Percentiles rank a stretch among this genome's conserved stretches.
These are phyloP conservation scores for Coenonympha arcania DNA, from an alignment of 2,888 invertebrate species.

Conservation along the genomic window DNA sequence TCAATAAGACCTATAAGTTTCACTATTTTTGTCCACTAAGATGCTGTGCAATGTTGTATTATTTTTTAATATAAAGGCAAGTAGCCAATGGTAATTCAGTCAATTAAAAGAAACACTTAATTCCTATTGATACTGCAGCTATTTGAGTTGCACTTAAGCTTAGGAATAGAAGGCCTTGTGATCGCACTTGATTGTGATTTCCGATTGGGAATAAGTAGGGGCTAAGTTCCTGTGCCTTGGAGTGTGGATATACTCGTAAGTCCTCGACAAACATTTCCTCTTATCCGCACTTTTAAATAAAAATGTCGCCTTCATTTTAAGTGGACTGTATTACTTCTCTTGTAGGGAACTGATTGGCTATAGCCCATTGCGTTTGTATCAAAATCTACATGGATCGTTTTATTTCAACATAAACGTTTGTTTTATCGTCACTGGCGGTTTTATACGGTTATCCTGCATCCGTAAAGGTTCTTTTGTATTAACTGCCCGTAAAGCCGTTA, in stretches of 20 bases:
- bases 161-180: neutral
- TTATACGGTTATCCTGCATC: conserved; percentile 51
- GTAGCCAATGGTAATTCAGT: neutral
- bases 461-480: conserved; percentile 52
- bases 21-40: too few relatives aligned
- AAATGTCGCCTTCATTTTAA: conserved; percentile 1
- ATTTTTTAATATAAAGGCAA: too few relatives aligned
- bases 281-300: conserved; percentile 2
- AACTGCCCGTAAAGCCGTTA: conserved; percentile 49
- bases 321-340: conserved; percentile 2
- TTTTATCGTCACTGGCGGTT: conserved; percentile 57
- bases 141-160: conserved; percentile 2
- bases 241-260: neutral
- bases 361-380: conserved; percentile 62
- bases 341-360: conserved; percentile 57
- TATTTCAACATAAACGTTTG: conserved; percentile 58
- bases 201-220: conserved; percentile 1
- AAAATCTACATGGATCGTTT: conserved; percentile 62
- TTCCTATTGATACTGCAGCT: neutral
- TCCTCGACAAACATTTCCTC: conserved; percentile 5
- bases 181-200: conserved; percentile 5
- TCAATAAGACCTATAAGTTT: too few relatives aligned
- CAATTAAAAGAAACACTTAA: neutral
- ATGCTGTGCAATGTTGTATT: too few relatives aligned
- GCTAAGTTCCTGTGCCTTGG: conserved; percentile 4